Conservation (phyloP, 2,113 vertebrate species). For the Callipepla squamata region DNA sequence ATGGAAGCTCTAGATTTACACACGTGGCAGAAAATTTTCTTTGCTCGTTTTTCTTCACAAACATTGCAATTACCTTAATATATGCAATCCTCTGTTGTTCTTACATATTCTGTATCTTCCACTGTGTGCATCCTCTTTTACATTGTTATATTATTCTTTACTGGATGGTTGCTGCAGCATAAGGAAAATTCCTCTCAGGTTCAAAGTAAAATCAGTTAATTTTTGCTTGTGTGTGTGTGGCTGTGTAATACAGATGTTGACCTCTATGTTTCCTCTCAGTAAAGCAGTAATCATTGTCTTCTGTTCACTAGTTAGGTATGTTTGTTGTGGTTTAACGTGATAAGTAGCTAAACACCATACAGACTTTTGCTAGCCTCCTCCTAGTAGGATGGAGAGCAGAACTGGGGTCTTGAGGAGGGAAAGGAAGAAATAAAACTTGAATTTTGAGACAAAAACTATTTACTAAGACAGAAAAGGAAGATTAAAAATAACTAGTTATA, state of each 20-base stretch:
- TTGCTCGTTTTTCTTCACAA: not conserved
- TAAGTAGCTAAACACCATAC: too few species aligned
- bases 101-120: not conserved
- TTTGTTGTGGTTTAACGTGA: not conserved
- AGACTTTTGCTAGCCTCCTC: too few species aligned
- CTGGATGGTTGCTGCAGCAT: not conserved
- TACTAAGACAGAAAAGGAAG: too few species aligned
- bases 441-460: too few species aligned
- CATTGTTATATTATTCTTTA: not conserved
- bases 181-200: not conserved
- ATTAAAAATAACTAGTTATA: too few species aligned
- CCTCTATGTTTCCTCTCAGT: not conserved
- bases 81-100: not conserved
- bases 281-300: fast-evolving
- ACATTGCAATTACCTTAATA: too few species aligned
- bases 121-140: not conserved
- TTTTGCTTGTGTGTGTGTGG: not conserved
- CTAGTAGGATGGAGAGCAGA: too few species aligned
- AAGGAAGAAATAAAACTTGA: too few species aligned
- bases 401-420: too few species aligned
- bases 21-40: not conserved
- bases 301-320: not conserved
- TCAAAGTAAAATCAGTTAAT: too few species aligned
- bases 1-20: not conserved
- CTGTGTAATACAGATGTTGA: fast-evolving